Evolutionary conservation across 2,113 vertebrate species (phyloP).

Genomic region (Toxotes jaculatrix): DNA sequence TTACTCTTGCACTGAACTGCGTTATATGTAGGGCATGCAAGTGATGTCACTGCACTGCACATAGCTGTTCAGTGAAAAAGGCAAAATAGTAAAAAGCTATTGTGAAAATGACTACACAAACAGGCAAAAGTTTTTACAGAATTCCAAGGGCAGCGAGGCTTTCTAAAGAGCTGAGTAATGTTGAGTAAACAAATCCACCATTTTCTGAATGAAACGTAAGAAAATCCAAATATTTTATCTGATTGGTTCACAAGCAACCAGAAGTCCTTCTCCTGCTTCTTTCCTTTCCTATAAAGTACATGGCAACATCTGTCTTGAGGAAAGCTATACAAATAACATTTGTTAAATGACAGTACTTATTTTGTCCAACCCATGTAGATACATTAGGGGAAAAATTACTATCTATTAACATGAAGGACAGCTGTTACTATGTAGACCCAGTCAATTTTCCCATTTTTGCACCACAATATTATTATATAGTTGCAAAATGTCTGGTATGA

Average conservation of each 20-base stretch:
- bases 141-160: not conserved
- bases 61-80: no score
- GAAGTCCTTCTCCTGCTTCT: not conserved
- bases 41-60: not conserved
- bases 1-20: no score
- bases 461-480: not conserved
- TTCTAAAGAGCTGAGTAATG: not conserved
- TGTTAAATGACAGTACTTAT: not conserved
- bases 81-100: not conserved
- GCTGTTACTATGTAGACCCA: not conserved
- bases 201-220: conserved; percentile 1
- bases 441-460: not conserved
- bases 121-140: no score
- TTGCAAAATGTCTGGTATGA: conserved; percentile 26
- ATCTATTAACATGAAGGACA: not conserved
- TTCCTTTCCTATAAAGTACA: not conserved
- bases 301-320: not conserved
- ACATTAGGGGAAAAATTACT: not conserved
- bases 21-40: no score
- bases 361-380: not conserved
- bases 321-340: not conserved
- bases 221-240: not conserved
- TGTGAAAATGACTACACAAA: not conserved
- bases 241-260: not conserved
- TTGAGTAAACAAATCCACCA: not conserved